Evolutionary conservation across 2,888 invertebrate genomes (phyloP), one percentile per base, ranked within the genome.

Genomic region (Penaeus monodon): DNA sequence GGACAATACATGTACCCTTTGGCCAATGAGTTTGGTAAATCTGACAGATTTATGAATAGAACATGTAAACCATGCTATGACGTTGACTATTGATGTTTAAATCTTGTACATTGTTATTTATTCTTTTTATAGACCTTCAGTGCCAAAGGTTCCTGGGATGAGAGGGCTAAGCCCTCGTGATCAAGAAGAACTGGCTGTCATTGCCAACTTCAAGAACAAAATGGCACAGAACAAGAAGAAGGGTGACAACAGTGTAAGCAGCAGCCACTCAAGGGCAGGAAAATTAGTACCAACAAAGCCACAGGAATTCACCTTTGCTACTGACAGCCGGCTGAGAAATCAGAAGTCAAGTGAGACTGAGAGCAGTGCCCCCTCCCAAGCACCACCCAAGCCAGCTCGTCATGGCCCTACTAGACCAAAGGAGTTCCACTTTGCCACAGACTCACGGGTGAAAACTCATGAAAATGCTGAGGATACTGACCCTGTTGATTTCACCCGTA

Each of bases 361-460:
- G 10, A 17, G n/a, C 66, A 38, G 68, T 49, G 17, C 29, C 24
- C 17, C 33, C 3, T 14, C 80, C 66, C 49, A 81, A 12, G n/a
- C n/a, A 20, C 27, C 65, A 10, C 29, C 84, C 22, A 66, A 44
- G 38, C 49, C 76, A 44, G 77, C 38, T n/a, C 68, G 29, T 12
- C 44, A 27, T 20, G 86, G 80, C 24, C 77, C 77, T 7, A 86
- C 86, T 33, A 81, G 38, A n/a, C 86, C 86, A 1, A n/a, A 83
- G 38, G 89, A 88, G 63, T 89, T 89, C 68, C 81, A 89, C 57
- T 89, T 89, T 85, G 88, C 89, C 57, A 89, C 89, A 33, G 88
- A 89, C 65, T 68, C 64, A 20, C 74, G 89, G 24, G n/a, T 88
- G 10, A 88, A 86, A 77, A 81, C 77, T 24, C 77, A 78, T 17